Conservation (phyloP, 1,140 invertebrate species). For the Heliconius hermathena region DNA sequence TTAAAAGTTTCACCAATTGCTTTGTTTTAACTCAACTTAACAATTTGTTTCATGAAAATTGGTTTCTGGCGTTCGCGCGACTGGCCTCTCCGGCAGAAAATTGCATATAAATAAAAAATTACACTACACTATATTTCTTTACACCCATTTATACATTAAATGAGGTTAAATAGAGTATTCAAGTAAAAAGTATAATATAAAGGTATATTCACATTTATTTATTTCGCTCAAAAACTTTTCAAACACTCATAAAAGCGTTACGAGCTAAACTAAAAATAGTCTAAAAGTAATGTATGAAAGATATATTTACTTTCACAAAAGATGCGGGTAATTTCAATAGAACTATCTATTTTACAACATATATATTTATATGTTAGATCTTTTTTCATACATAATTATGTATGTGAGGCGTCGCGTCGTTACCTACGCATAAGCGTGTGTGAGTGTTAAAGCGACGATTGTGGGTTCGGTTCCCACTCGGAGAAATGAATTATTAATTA, state of each 20-base stretch:
- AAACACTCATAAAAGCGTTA: not conserved
- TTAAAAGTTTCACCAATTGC: no score
- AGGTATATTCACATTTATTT: not conserved
- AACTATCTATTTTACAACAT: not conserved
- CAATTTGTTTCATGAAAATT: no score
- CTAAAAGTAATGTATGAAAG: not conserved
- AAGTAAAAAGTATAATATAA: not conserved
- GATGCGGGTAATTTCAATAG: conserved; percentile 12
- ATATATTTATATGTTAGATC: not conserved
- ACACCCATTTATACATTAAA: not conserved
- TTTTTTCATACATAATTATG: not conserved
- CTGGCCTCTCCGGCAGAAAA: no score
- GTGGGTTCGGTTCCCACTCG: no score
- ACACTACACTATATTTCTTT: not conserved
- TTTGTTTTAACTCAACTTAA: no score
- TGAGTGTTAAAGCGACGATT: no score
- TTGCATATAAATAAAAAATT: not conserved
- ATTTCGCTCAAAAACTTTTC: not conserved
- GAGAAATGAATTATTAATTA: no score
- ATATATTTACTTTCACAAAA: not conserved
- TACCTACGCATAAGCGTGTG: no score
- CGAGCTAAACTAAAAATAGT: not conserved
- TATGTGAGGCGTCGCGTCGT: no score
- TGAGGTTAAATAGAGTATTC: not conserved
- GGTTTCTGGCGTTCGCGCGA: no score